Conservation (phyloP, 2,113 vertebrate species). For the Halichoerus grypus region DNA sequence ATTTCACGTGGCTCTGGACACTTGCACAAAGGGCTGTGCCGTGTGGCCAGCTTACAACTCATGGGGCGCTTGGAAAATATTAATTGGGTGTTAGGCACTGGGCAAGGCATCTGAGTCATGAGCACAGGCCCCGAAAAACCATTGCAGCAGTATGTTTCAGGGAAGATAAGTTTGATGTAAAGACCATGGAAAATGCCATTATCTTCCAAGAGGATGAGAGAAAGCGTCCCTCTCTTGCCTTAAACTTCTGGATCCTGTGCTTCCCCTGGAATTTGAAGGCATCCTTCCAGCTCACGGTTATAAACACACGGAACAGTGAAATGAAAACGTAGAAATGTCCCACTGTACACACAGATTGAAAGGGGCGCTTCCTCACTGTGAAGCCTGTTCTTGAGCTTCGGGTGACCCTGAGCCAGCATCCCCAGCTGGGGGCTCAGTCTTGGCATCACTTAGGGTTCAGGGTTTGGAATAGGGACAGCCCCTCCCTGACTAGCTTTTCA, state of each 20-base stretch:
- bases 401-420: not conserved
- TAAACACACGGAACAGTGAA: not conserved
- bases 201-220: not conserved
- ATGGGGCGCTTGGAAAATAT: not conserved
- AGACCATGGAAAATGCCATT: not conserved
- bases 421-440: not conserved
- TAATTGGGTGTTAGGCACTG: not conserved
- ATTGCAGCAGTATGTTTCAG: not conserved
- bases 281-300: not conserved
- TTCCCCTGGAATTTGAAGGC: not conserved
- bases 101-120: no score
- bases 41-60: no score
- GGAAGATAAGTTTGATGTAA: not conserved
- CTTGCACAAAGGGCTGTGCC: no score
- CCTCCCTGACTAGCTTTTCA: not conserved
- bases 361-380: not conserved
- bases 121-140: not conserved
- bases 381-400: not conserved
- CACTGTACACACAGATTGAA: no score
- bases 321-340: not conserved
- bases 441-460: not conserved
- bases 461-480: not conserved
- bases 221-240: not conserved
- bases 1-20: not conserved
- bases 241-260: fast-evolving